These are phyloP conservation scores for Tholera decimalis DNA, from an alignment of 2,888 invertebrate species.

Conservation along the genomic window DNA sequence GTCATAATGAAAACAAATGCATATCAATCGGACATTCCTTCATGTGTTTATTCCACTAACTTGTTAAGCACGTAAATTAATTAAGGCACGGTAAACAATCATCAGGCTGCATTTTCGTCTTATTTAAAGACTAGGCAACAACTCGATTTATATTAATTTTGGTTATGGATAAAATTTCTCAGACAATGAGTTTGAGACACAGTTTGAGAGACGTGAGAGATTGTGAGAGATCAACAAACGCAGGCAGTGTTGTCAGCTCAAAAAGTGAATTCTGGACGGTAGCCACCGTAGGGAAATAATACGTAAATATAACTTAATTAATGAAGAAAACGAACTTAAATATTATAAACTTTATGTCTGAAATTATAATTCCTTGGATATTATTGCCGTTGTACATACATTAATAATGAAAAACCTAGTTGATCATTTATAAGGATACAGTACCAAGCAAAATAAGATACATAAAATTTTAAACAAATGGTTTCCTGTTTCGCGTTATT, in stretches of 20 bases:
- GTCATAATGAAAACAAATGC: slow-evolving; percentile 90
- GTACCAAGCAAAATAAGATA: not conserved
- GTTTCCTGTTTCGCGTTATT: not conserved
- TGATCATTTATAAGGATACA: not conserved
- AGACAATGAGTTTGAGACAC: slow-evolving; percentile 43
- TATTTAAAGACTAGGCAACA: not conserved
- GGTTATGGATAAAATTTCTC: slow-evolving; percentile 43
- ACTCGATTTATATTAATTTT: slow-evolving; percentile 34
- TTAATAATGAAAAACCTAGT: not conserved
- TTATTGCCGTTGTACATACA: not conserved
- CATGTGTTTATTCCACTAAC: slow-evolving; percentile 71
- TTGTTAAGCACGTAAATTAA: slow-evolving; percentile 31
- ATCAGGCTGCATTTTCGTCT: slow-evolving; percentile 30
- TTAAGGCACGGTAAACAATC: slow-evolving; percentile 64
- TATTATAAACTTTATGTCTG: not conserved
- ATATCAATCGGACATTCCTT: slow-evolving; percentile 61
- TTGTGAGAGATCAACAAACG: slow-evolving; percentile 58
- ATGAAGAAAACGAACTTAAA: not conserved
- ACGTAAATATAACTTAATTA: too few relatives aligned
- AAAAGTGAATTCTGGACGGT: not conserved
- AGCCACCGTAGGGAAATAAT: too few relatives aligned
- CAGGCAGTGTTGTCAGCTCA: slow-evolving; percentile 37
- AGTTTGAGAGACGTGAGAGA: too few relatives aligned
- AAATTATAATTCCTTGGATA: not conserved
- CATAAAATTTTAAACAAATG: not conserved